Conservation (phyloP, 2,113 vertebrate species). For the Paralichthys olivaceus region DNA sequence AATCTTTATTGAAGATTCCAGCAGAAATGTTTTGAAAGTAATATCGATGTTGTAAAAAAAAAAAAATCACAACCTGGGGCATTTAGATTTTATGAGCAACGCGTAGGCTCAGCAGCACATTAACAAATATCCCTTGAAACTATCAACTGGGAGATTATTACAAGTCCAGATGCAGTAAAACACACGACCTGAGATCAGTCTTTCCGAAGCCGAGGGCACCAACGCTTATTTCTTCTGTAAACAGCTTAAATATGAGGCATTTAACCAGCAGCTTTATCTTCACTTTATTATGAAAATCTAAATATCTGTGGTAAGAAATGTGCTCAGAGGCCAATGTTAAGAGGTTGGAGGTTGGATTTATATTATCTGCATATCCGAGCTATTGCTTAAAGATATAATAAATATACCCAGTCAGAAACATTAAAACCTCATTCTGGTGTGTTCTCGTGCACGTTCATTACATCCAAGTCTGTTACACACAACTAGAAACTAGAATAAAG, state of each 20-base stretch:
- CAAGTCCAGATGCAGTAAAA: slow-evolving; percentile 17
- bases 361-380: no score
- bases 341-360: not conserved
- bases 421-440: not conserved
- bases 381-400: no score
- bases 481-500: not conserved
- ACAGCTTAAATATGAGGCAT: slow-evolving; percentile 1
- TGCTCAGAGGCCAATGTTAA: not conserved
- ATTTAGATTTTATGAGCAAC: slow-evolving; percentile 45
- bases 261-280: slow-evolving; percentile 6
- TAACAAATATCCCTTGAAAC: slow-evolving; percentile 38
- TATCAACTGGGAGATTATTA: slow-evolving; percentile 4
- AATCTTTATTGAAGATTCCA: slow-evolving; percentile 34
- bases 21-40: slow-evolving; percentile 18
- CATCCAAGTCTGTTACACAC: no score
- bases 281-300: not conserved
- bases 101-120: slow-evolving; percentile 36
- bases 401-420: not conserved
- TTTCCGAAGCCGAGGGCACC: slow-evolving; percentile 3
- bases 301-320: not conserved
- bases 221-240: not conserved
- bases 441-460: no score
- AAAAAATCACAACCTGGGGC: slow-evolving; percentile 26
- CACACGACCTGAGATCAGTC: slow-evolving; percentile 14
- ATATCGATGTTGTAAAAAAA: slow-evolving; percentile 18